Evolutionary conservation across 2,888 invertebrate genomes (phyloP), one percentile per base, ranked within the genome.

Genomic region (Clusia tigrina): DNA sequence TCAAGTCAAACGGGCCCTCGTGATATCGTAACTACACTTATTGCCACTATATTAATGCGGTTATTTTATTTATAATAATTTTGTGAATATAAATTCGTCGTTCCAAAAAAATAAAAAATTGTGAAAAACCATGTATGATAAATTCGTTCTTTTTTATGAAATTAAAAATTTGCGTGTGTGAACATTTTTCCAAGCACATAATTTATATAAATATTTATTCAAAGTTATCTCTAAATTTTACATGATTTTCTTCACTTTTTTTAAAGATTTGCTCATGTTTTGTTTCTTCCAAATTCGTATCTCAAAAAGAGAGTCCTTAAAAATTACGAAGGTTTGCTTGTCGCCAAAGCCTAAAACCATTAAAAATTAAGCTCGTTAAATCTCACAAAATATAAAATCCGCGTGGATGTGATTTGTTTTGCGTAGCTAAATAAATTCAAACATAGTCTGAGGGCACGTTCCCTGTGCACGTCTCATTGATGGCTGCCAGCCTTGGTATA

Each of bases 401-500:
- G n/a, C n/a, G n/a, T n/a, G n/a, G n/a, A n/a, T n/a, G n/a, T n/a
- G n/a, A n/a, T n/a, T n/a, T n/a, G n/a, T n/a, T n/a, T n/a, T n/a
- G n/a, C n/a, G n/a, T n/a, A n/a, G n/a, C n/a, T n/a, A n/a, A n/a
- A n/a, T n/a, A 54, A 18, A 38, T 65, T 79, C 77, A 83, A 74
- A 88, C 88, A 79, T 88, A 88, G 78, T 88, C 88, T 51, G 88
- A 88, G 71, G 87, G 87, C 72, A 84, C 83, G 10, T 2, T 42
- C 73, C 83, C 85, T 71, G 84, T 85, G 68, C 85, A 83, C 68
- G 85, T 86, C 81, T 88, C 88, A 77, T 86, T 87, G 69, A 88
- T 88, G 59, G 87, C 87, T 48, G 87, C 86, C 71, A 88, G 78
- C 65, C 84, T 78, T 66, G 81, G 78, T 72, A 84, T 81, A 68